Percentiles rank a stretch among this genome's conserved stretches.
Evolutionary conservation across 2,113 vertebrate species (phyloP).

Genomic region (Saccopteryx bilineata): DNA sequence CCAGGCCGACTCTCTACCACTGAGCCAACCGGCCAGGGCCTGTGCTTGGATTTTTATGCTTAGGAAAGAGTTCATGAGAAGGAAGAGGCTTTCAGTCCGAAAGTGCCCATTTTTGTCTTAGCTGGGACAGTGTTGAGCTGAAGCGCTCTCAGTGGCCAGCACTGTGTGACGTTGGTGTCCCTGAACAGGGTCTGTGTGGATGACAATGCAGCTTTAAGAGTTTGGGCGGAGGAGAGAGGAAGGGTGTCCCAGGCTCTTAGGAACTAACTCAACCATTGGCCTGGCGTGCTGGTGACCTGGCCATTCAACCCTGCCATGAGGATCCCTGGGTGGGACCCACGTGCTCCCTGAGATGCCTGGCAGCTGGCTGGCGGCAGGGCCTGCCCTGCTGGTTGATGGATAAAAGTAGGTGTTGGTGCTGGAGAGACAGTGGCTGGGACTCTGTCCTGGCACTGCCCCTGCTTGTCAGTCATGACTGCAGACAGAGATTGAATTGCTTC

Average conservation of each 20-base stretch:
- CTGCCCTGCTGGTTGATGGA: not conserved
- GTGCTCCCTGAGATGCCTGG: not conserved
- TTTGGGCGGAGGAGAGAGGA: not conserved
- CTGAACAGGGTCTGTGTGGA: not conserved
- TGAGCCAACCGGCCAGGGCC: too few species aligned
- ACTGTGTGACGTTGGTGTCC: too few species aligned
- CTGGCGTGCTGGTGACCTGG: not conserved
- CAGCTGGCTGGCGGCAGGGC: not conserved
- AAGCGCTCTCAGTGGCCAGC: not conserved
- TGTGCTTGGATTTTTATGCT: not conserved
- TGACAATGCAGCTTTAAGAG: not conserved
- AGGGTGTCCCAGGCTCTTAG: not conserved
- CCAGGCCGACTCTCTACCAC: too few species aligned
- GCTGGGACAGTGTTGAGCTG: not conserved
- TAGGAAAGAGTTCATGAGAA: not conserved
- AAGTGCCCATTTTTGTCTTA: not conserved
- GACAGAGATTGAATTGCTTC: slow-evolving; percentile 62
- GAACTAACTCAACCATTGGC: not conserved
- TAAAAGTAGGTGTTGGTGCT: not conserved
- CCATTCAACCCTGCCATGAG: not conserved
- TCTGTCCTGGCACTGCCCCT: slow-evolving; percentile 1
- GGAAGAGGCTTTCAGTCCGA: not conserved
- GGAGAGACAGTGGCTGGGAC: not conserved
- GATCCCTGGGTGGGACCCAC: not conserved
- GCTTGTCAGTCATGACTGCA: not conserved